These are phyloP conservation scores for Leptothorax acervorum DNA, from an alignment of 2,888 invertebrate genomes.

Conservation along the genomic window DNA sequence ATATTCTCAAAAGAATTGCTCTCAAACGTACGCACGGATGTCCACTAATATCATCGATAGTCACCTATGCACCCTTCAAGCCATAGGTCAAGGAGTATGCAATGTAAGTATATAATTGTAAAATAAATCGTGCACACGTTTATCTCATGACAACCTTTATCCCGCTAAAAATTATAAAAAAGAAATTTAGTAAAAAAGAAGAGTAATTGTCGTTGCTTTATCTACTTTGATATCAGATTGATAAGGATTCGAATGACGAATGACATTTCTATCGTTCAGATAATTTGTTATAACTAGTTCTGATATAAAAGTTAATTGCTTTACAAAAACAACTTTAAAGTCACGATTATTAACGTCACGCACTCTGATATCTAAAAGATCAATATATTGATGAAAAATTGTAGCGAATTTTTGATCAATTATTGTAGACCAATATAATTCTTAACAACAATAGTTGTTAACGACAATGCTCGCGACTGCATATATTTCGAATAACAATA, in stretches of 20 bases:
- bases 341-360: not conserved
- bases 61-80: conserved; percentile 77
- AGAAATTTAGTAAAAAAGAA: not conserved
- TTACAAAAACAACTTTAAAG: not conserved
- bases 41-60: conserved; percentile 38
- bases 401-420: not conserved
- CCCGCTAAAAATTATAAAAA: not conserved
- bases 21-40: fast-evolving
- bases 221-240: not conserved
- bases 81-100: conserved; percentile 78
- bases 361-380: not conserved
- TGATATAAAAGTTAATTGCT: not conserved
- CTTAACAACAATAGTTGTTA: no score
- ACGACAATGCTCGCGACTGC: no score
- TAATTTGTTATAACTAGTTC: not conserved
- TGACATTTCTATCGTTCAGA: not conserved
- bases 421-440: no score
- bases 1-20: not conserved
- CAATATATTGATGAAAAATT: not conserved
- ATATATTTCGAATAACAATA: no score
- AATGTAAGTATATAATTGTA: conserved; percentile 74
- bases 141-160: not conserved
- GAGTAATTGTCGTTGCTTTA: not conserved
- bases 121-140: not conserved
- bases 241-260: not conserved